These are phyloP conservation scores for Centropus unirufus DNA, from an alignment of 2,113 vertebrate species.

Conservation along the genomic window DNA sequence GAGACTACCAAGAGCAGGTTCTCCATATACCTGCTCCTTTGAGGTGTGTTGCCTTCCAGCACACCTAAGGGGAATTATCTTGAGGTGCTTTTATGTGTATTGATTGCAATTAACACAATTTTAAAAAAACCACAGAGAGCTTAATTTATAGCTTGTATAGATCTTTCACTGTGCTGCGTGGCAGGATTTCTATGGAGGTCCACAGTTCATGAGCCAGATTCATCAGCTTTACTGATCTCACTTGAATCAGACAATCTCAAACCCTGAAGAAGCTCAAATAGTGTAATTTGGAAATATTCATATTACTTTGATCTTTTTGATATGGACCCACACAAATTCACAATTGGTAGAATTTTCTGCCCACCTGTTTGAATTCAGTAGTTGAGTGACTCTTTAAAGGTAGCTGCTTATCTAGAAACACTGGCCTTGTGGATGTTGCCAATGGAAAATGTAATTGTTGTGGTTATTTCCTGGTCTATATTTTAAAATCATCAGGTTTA, in stretches of 20 bases:
- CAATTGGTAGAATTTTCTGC: neutral
- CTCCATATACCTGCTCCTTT: neutral
- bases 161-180: constrained; percentile 63
- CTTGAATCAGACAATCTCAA: constrained; percentile 67
- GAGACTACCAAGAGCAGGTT: neutral
- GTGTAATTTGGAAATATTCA: constrained; percentile 25
- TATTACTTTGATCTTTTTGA: neutral
- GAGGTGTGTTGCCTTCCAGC: neutral
- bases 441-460: neutral
- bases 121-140: neutral
- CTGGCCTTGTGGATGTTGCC: neutral
- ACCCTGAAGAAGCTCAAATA: constrained; percentile 78
- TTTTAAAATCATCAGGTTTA: neutral
- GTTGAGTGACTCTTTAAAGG: neutral
- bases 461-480: neutral
- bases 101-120: neutral
- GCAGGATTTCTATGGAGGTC: constrained; percentile 74
- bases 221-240: constrained; percentile 68
- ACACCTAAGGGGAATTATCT: neutral
- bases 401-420: neutral
- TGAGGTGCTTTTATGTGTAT: neutral
- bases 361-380: neutral
- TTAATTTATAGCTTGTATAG: constrained; percentile 50
- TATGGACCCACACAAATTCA: neutral
- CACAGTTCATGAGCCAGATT: constrained; percentile 69